Evolutionary conservation across 2,113 vertebrate species (phyloP), one percentile per base, ranked within the genome.

Genomic region (Salvelinus sp.): DNA sequence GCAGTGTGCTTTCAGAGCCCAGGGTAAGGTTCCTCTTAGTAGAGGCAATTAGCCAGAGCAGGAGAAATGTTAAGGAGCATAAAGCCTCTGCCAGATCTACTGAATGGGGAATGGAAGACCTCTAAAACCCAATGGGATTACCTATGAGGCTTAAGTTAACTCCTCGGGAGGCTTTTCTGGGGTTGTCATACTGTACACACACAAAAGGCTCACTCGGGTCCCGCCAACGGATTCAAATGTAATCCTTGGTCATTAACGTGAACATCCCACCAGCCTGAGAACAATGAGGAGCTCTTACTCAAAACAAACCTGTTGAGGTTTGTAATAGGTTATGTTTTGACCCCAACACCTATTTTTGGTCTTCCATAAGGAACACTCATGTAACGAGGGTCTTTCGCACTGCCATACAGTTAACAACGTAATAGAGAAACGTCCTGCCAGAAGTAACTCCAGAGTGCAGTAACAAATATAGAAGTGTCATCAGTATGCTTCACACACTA

Each of bases 91-190:
- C 67, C 64, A 81, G 77, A 87, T 44, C 67, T 87, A 86, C 82
- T 87, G 81, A 88, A 88, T 79, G 78, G 73, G 75, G 83, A 88
- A 83, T 79, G 65, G 70, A 81, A 72, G 84, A 85, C 80, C 86
- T 85, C 78, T 83, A 83, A 91, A 88, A 70, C 83, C 79, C 69
- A 74, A 68, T 20, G 62, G 85, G 83, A 93, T 93, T 92, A 90
- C 67, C 91, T 75, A 77, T 50, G 77, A 85, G 90, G 79, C 90
- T 90, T 88, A 63, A 88, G 81, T 57, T 74, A 79, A 78, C 71
- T 64, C 54, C 75, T 74, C 74, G 69, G 82, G 76, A 74, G 72
- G 18, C 28, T 30, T 79, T 44, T 69, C 70, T 76, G 81, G 82
- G 85, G 78, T 77, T 78, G 85, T 66, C 78, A 77, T 82, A 91